A percentile compares a stretch with the other conserved stretches of the same genome.
Evolutionary conservation across 1,140 invertebrate species (phyloP).

Genomic region (Drosophila nigrodunni): DNA sequence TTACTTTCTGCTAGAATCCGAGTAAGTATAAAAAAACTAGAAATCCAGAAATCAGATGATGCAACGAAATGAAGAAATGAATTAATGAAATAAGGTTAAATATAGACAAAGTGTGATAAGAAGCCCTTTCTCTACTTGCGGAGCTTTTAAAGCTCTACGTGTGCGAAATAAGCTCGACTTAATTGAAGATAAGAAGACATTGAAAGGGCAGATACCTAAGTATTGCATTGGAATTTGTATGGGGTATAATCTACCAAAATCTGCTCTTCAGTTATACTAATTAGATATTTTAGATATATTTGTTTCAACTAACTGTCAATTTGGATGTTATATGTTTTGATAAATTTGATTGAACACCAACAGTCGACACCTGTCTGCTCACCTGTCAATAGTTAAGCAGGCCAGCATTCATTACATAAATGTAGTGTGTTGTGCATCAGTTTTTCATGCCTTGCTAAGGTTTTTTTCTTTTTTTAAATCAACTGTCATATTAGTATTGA

Average conservation of each 20-base stretch:
- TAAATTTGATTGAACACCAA: too few relatives aligned
- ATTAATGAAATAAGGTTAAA: background rate
- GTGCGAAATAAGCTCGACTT: background rate
- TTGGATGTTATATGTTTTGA: too few relatives aligned
- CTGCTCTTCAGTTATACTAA: too few relatives aligned
- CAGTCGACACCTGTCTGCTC: too few relatives aligned
- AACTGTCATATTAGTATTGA: slow-evolving; percentile 1
- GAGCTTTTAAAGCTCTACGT: background rate
- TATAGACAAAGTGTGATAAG: background rate
- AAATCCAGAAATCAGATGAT: background rate
- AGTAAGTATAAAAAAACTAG: slow-evolving; percentile 85
- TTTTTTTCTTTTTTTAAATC: slow-evolving; percentile 35
- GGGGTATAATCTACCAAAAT: too few relatives aligned
- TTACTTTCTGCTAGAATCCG: slow-evolving; percentile 88
- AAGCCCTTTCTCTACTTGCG: background rate
- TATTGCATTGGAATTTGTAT: too few relatives aligned
- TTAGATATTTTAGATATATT: too few relatives aligned
- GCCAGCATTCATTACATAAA: too few relatives aligned
- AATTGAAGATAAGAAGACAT: background rate
- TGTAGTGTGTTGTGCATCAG: too few relatives aligned
- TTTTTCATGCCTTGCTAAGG: slow-evolving; percentile 16
- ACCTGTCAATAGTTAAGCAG: too few relatives aligned
- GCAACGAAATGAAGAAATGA: background rate
- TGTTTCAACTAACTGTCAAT: too few relatives aligned
- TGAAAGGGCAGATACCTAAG: too few relatives aligned